Base-by-base conservation (phyloP, 2,113 vertebrate genomes). In the Thamnaconus septentrionalis region DNA sequence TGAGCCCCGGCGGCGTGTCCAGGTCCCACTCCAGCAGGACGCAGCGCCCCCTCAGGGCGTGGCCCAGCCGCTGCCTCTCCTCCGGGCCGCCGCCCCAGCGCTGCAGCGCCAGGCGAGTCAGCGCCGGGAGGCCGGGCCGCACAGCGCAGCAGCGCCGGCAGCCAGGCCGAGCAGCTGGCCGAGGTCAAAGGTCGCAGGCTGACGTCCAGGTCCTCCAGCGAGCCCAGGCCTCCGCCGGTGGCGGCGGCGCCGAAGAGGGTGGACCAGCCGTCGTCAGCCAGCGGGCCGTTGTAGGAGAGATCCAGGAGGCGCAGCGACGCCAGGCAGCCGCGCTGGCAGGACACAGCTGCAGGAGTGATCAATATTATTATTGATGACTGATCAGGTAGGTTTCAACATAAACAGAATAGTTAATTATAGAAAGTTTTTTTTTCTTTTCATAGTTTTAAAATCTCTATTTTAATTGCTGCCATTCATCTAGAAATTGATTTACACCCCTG, bases 261-360 rank as follows among this genome's bases (percentile, higher is more conserved):
- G 0, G 76, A 52, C 94, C 95, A 96, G 57, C 92, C 94, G 1
- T 81, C 75, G 0, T 91, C 91, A 3, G 83, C 88, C 5, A 94
- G 64, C 0, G 11, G 82, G 61, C 92, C 71, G 0, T 95, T 98
- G 6, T 95, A 96, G 61, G 93, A 95, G 68, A 97, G 81, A 71
- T 96, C 92, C 66, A 96, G 70, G 6, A 80, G 74, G 59, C 10
- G 87, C 41, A 96, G 76, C 41, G 79, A 90, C 50, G 85, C 66
- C 45, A 96, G 85, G 1, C 64, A 81, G 8, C 94, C 90, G 0
- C 66, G 82, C 49, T 76, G 73, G 6, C 75, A 81, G 40, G 85
- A 85, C 0, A 80, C 85, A 0, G 82, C 94, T 96, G 86, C 18
- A 40, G 18, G 1, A 50, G 4, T 31, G 46, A 59, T 12, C 47